Percentiles rank a stretch among this genome's conserved stretches.
These are phyloP conservation scores for Gallirallus australis DNA, from an alignment of 2,797 vertebrate genomes.

Conservation along the genomic window DNA sequence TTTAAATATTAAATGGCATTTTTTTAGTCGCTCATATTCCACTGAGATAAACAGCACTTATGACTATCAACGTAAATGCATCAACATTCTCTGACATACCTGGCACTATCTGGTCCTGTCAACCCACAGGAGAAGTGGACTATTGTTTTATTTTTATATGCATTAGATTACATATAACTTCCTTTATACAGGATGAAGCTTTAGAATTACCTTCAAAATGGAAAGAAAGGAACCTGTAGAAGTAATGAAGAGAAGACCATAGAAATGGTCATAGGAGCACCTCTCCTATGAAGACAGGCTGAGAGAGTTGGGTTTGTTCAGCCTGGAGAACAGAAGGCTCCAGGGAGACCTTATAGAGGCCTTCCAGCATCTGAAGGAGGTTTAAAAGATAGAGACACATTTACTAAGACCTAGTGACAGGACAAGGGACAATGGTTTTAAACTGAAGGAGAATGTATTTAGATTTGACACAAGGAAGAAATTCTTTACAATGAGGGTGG, in stretches of 20 bases:
- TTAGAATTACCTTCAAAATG: not conserved
- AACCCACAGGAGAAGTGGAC: not conserved
- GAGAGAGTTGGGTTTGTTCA: not conserved
- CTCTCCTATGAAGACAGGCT: not conserved
- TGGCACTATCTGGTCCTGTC: not conserved
- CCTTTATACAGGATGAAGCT: not conserved
- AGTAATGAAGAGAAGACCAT: not conserved
- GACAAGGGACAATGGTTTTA: not conserved
- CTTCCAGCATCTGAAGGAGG: rapidly evolving
- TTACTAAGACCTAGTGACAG: rapidly evolving
- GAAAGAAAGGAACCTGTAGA: not conserved
- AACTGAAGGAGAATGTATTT: not conserved
- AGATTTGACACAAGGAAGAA: not conserved
- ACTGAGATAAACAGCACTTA: not conserved
- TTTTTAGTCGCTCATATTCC: not conserved
- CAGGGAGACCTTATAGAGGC: rapidly evolving
- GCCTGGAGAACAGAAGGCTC: not conserved
- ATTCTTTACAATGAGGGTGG: not conserved
- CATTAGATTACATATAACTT: not conserved
- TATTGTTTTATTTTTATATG: not conserved
- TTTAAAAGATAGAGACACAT: no score
- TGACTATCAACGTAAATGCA: not conserved
- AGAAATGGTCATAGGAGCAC: rapidly evolving
- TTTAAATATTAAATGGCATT: not conserved
- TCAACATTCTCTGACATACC: not conserved